phyloP scores from a whole-genome alignment of 35 echinoderm and acorn worm species.

The Amphiura filiformis region DNA sequence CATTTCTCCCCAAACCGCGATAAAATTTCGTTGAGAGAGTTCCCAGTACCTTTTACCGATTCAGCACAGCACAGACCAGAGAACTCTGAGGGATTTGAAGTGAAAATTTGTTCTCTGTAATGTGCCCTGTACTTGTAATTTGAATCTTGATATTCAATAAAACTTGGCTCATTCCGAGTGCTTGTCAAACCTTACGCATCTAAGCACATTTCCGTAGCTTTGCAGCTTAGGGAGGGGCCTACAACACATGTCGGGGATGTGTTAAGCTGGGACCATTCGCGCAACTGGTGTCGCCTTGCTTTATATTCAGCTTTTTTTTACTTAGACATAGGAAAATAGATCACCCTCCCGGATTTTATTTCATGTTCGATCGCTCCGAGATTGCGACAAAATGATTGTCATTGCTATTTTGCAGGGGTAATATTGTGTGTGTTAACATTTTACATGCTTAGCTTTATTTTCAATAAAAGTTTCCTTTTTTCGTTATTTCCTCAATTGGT shows the following conservation, averaged over 20 bases:
- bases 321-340: not conserved
- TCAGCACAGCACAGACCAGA: not conserved
- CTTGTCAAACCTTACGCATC: not conserved
- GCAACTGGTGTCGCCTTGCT: not conserved
- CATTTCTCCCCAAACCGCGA: not conserved
- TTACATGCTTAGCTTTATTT: not conserved
- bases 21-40: conserved; percentile 8
- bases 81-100: conserved; percentile 7
- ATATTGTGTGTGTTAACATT: conserved; percentile 7
- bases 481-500: not conserved
- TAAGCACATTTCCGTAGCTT: conserved; percentile 1
- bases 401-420: not conserved
- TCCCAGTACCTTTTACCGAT: not conserved
- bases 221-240: not conserved
- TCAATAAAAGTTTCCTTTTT: not conserved
- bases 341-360: conserved; percentile 1
- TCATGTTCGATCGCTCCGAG: conserved; percentile 10
- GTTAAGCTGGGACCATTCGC: conserved; percentile 1
- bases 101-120: conserved; percentile 13
- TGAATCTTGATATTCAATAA: conserved; percentile 3
- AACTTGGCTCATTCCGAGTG: not conserved
- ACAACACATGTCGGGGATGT: not conserved
- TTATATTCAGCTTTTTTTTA: not conserved
- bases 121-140: conserved; percentile 1
- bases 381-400: conserved; percentile 14